Evolutionary conservation across 2,888 invertebrate genomes (phyloP).

Genomic region (Augiades crinisus): DNA sequence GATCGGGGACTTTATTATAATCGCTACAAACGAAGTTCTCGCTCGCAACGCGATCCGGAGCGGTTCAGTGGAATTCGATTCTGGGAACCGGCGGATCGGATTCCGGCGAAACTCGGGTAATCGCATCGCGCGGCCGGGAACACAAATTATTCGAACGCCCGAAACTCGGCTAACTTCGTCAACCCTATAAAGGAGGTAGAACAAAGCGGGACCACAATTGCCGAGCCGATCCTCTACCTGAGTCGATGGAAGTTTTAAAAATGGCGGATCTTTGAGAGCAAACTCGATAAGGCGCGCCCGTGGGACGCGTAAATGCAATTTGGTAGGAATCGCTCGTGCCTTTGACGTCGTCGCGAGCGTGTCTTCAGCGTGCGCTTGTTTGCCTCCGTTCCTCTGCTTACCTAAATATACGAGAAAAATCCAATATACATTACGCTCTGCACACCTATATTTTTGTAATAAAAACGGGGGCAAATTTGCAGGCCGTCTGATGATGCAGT

Average conservation of each 20-base stretch:
- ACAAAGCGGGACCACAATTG: conserved; percentile 79
- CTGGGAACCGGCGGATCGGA: conserved; percentile 61
- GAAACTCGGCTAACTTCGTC: conserved; percentile 78
- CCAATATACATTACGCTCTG: conserved; percentile 9
- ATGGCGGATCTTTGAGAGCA: conserved; percentile 76
- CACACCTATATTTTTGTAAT: not conserved
- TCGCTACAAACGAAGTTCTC: conserved; percentile 51
- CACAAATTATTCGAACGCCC: conserved; percentile 76
- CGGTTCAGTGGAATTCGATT: conserved; percentile 62
- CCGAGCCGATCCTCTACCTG: conserved; percentile 59
- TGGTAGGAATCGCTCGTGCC: conserved; percentile 72
- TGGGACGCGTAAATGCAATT: conserved; percentile 80
- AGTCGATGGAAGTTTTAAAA: conserved; percentile 75
- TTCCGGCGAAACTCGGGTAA: conserved; percentile 67
- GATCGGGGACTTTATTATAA: conserved; percentile 37
- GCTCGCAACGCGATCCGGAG: conserved; percentile 50
- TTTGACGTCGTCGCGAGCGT: conserved; percentile 64
- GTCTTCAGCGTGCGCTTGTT: conserved; percentile 58
- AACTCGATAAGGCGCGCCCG: conserved; percentile 75
- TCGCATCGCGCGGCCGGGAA: conserved; percentile 72
- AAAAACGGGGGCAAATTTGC: too few species aligned
- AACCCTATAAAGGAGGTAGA: conserved; percentile 74
- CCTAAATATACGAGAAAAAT: conserved; percentile 32
- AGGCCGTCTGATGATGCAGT: too few species aligned
- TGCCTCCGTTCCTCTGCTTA: conserved; percentile 30